These are phyloP conservation scores for Ovibos moschatus DNA, from an alignment of 2,113 vertebrate genomes.

Conservation along the genomic window DNA sequence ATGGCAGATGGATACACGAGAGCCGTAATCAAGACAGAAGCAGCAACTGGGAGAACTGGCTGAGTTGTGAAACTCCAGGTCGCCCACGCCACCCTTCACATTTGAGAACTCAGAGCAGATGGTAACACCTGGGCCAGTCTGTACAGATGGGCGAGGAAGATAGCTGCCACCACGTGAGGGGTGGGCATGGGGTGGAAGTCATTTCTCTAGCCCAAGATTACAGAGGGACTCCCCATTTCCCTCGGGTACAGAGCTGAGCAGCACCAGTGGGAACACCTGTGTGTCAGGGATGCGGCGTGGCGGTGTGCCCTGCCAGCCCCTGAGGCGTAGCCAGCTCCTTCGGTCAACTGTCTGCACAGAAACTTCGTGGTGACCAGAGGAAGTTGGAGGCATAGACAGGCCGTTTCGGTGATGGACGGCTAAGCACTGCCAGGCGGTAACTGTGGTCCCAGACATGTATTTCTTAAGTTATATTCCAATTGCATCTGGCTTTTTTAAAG, in stretches of 20 bases:
- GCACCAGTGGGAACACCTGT: neutral
- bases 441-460: accelerated
- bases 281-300: accelerated
- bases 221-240: neutral
- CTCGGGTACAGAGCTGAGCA: neutral
- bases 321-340: neutral
- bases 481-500: neutral
- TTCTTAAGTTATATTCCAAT: neutral
- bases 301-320: accelerated
- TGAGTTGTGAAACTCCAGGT: neutral
- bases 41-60: neutral
- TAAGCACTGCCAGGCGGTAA: neutral
- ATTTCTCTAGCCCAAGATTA: neutral
- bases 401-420: accelerated
- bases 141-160: neutral
- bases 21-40: neutral
- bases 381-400: neutral
- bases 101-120: neutral
- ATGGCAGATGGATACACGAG: accelerated
- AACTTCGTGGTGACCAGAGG: accelerated
- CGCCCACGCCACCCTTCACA: neutral
- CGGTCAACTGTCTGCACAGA: too few species aligned
- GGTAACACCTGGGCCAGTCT: neutral
- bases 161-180: neutral
- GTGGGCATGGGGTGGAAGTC: neutral